Conservation (phyloP, 1,140 invertebrate genomes). For the Drosophila sp. region DNA sequence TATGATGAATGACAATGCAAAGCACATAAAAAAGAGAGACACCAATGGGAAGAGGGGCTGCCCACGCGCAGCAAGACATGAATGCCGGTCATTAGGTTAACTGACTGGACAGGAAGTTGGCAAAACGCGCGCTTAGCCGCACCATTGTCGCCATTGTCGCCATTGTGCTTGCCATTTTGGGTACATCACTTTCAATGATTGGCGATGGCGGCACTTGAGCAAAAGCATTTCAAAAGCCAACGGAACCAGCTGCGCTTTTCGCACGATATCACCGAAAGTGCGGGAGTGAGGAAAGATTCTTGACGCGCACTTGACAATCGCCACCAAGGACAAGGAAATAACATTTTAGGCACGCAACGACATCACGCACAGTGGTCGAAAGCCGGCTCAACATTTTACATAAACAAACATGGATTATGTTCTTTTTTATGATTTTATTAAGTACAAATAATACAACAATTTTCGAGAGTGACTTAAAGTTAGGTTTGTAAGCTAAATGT, state of each 20-base stretch:
- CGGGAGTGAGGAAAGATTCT: conserved; percentile 21
- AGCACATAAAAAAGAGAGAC: conserved; percentile 58
- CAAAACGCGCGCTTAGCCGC: conserved; percentile 41
- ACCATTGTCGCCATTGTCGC: conserved; percentile 46
- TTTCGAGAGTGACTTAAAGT: no score
- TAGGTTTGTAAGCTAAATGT: no score
- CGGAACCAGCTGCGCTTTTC: conserved; percentile 71
- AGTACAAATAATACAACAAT: no score
- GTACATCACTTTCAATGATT: conserved; percentile 77
- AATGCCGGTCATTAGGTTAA: conserved; percentile 81
- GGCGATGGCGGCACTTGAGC: conserved; percentile 60
- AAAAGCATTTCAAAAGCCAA: conserved; percentile 5
- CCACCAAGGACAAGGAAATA: conserved; percentile 72
- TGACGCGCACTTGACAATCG: conserved; percentile 73
- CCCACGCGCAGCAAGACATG: conserved; percentile 48
- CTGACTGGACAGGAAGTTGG: conserved; percentile 73
- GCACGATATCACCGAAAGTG: conserved; percentile 38
- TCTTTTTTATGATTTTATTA: no score
- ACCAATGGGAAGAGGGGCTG: neutral
- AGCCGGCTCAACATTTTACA: conserved; percentile 1
- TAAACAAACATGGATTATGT: no score
- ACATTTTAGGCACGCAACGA: conserved; percentile 69
- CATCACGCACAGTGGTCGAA: conserved; percentile 20
- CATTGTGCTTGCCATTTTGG: conserved; percentile 66
- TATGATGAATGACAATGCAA: conserved; percentile 70